These are phyloP conservation scores for Leuciscus waleckii DNA, from an alignment of 2,797 vertebrate genomes.

Conservation along the genomic window DNA sequence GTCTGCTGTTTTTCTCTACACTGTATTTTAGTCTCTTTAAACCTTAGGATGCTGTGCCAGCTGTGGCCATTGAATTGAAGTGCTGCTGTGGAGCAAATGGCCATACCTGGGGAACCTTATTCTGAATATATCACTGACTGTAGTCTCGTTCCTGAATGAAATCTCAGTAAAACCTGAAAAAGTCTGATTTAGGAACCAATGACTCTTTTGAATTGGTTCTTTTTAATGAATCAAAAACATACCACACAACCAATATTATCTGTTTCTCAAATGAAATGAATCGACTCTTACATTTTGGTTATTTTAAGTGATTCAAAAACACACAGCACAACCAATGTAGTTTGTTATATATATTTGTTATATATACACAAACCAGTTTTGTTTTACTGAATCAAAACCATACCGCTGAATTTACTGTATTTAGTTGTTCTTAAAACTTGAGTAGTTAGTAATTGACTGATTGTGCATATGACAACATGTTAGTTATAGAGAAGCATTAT, in stretches of 20 bases:
- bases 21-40: not conserved
- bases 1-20: not conserved
- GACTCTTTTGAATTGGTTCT: not conserved
- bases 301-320: not conserved
- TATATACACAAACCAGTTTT: too few species aligned
- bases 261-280: not conserved
- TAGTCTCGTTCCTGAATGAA: not conserved
- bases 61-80: not conserved
- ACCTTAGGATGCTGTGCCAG: not conserved
- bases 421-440: too few species aligned
- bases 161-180: not conserved
- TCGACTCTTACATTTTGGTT: not conserved
- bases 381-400: too few species aligned
- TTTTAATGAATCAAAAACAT: too few species aligned
- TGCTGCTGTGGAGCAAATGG: not conserved
- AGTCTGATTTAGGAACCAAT: not conserved
- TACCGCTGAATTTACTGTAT: too few species aligned
- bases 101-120: not conserved
- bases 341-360: too few species aligned
- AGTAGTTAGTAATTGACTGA: too few species aligned
- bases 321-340: too few species aligned
- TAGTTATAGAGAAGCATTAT: too few species aligned
- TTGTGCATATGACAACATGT: too few species aligned
- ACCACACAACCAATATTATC: not conserved
- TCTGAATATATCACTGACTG: not conserved